Conservation (phyloP, 2,113 vertebrate genomes). For the zebrafish (Danio rerio) region DNA sequence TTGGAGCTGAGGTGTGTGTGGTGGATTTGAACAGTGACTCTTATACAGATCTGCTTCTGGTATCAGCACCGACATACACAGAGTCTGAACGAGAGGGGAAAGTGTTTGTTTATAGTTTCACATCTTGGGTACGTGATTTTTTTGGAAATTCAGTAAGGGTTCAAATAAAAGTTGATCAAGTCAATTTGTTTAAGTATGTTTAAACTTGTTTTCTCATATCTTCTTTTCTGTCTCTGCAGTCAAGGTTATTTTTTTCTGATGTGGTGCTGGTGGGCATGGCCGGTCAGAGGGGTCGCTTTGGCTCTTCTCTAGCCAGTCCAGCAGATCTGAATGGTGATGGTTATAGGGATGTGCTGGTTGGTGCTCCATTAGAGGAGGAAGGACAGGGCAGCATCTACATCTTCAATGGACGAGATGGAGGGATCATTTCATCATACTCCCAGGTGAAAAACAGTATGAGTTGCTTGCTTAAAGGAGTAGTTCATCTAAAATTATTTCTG, state of each 20-base stretch:
- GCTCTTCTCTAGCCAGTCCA: conserved; percentile 72
- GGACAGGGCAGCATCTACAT: conserved; percentile 77
- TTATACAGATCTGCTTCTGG: conserved; percentile 76
- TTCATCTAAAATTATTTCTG: too few species aligned
- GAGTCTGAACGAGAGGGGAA: conserved; percentile 75
- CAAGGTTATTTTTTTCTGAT: not conserved
- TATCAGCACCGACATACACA: conserved; percentile 78
- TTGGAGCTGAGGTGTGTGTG: conserved; percentile 81
- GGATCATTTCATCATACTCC: conserved; percentile 62
- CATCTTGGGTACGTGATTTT: conserved; percentile 54
- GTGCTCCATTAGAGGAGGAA: conserved; percentile 75
- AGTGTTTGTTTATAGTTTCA: conserved; percentile 76
- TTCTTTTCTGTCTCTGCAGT: not conserved
- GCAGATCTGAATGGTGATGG: conserved; percentile 72
- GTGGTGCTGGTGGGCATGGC: conserved; percentile 59
- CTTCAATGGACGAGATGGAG: conserved; percentile 62
- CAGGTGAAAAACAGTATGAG: conserved; percentile 65
- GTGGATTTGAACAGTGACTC: conserved; percentile 72
- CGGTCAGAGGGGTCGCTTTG: conserved; percentile 69
- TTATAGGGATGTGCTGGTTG: conserved; percentile 71
- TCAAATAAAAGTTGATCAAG: too few species aligned
- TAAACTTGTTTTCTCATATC: too few species aligned
- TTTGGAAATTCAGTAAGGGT: too few species aligned
- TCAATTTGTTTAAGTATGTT: too few species aligned
- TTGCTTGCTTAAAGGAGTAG: too few species aligned